phyloP scores from a whole-genome alignment of 1,140 invertebrate species.

The Tribolium madens region DNA sequence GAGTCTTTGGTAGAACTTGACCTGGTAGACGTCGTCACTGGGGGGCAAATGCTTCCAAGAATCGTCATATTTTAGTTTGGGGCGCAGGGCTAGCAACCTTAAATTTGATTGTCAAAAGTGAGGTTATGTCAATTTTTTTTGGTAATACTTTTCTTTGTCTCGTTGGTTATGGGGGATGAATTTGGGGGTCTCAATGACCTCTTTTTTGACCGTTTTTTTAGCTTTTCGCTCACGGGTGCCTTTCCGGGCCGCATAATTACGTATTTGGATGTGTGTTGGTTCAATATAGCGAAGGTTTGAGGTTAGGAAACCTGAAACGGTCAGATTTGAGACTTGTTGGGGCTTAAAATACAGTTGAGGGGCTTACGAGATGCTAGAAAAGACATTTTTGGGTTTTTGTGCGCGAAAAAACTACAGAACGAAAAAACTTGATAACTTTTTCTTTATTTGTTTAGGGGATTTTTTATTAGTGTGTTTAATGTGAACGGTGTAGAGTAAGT shows the following conservation, averaged over 20 bases:
- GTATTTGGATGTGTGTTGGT: slow-evolving; percentile 21
- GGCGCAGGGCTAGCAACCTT: slow-evolving; percentile 50
- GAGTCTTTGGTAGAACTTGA: slow-evolving; percentile 70
- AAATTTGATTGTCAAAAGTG: slow-evolving; percentile 18
- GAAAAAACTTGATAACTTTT: no score
- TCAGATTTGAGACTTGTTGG: no score
- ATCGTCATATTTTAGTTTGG: slow-evolving; percentile 68
- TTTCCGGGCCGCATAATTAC: slow-evolving; percentile 77
- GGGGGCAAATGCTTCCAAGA: slow-evolving; percentile 68
- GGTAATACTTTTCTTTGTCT: slow-evolving; percentile 67
- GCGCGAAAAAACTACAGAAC: no score
- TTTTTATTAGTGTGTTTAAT: no score
- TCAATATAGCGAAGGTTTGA: background rate
- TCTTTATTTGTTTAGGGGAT: no score
- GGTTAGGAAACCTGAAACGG: background rate
- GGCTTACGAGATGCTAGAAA: no score
- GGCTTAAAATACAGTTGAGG: no score
- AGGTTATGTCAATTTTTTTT: slow-evolving; percentile 30
- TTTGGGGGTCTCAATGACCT: slow-evolving; percentile 74
- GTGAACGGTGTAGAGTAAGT: no score
- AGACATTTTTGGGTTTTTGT: no score
- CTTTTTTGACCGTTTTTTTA: slow-evolving; percentile 79
- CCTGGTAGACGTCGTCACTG: slow-evolving; percentile 77
- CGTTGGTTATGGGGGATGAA: slow-evolving; percentile 74
- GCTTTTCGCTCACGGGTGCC: slow-evolving; percentile 79